Evolutionary conservation across 2,113 vertebrate genomes (phyloP).

Genomic region (Myiozetetes cayanensis): DNA sequence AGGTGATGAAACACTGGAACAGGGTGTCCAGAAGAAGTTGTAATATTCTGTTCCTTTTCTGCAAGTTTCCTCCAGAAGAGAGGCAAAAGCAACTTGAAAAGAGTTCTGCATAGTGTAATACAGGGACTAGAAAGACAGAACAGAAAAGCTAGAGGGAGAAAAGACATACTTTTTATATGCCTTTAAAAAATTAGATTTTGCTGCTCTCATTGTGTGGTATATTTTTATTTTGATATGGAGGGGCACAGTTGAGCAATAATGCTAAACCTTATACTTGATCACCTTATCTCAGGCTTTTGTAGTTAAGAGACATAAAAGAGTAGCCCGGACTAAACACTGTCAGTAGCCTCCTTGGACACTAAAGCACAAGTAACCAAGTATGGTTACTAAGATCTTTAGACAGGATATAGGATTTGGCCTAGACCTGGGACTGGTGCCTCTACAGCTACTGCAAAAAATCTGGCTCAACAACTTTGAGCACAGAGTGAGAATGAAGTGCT

Average conservation of each 20-base stretch:
- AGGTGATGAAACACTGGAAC: background rate
- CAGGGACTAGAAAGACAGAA: background rate
- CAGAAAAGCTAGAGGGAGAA: background rate
- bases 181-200: background rate
- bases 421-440: background rate
- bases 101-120: background rate
- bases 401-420: background rate
- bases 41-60: background rate
- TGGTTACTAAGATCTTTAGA: background rate
- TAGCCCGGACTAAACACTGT: background rate
- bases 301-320: background rate
- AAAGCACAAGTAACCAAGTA: background rate
- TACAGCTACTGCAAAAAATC: background rate
- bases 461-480: background rate
- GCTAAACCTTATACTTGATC: background rate
- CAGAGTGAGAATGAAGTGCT: background rate
- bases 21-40: background rate
- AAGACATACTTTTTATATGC: background rate
- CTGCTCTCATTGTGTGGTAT: background rate
- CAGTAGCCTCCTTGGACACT: background rate
- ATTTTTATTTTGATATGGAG: background rate
- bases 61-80: background rate
- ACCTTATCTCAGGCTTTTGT: background rate
- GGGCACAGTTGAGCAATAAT: background rate
- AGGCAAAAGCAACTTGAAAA: background rate